These are phyloP conservation scores for Helicolenus hilgendorfi DNA, from an alignment of 2,797 vertebrate species.

Conservation along the genomic window DNA sequence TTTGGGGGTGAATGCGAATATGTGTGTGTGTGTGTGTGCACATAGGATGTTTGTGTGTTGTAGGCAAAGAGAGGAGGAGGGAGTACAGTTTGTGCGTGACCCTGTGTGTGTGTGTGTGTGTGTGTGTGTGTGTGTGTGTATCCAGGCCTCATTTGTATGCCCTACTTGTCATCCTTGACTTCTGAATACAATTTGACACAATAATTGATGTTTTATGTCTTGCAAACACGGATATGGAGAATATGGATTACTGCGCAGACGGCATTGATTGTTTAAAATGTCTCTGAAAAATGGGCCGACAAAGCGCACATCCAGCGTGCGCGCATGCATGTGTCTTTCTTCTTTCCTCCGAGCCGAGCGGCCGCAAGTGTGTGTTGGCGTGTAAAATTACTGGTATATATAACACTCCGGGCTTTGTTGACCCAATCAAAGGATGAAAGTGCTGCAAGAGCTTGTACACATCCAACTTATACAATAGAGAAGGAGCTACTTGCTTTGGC, in stretches of 20 bases:
- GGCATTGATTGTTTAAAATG: conserved; percentile 70
- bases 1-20: conserved; percentile 39
- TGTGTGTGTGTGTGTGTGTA: not conserved
- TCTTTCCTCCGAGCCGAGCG: conserved; percentile 24
- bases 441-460: conserved; percentile 14
- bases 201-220: conserved; percentile 78
- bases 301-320: conserved; percentile 39
- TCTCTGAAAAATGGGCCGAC: conserved; percentile 73
- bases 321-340: conserved; percentile 35
- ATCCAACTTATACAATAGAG: conserved; percentile 33
- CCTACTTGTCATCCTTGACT: conserved; percentile 55
- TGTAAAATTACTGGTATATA: conserved; percentile 35
- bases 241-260: conserved; percentile 69
- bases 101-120: not conserved
- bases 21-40: not conserved
- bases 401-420: conserved; percentile 38
- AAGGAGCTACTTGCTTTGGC: not conserved
- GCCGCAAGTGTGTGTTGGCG: not conserved
- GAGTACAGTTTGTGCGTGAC: not conserved
- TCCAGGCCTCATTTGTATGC: conserved; percentile 56
- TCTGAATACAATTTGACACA: conserved; percentile 68
- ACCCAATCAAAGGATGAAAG: conserved; percentile 63
- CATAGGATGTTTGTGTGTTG: conserved; percentile 2
- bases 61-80: not conserved
- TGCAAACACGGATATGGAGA: conserved; percentile 63